These are phyloP conservation scores for Lethocerus indicus DNA, from an alignment of 1,140 invertebrate genomes.

Conservation along the genomic window DNA sequence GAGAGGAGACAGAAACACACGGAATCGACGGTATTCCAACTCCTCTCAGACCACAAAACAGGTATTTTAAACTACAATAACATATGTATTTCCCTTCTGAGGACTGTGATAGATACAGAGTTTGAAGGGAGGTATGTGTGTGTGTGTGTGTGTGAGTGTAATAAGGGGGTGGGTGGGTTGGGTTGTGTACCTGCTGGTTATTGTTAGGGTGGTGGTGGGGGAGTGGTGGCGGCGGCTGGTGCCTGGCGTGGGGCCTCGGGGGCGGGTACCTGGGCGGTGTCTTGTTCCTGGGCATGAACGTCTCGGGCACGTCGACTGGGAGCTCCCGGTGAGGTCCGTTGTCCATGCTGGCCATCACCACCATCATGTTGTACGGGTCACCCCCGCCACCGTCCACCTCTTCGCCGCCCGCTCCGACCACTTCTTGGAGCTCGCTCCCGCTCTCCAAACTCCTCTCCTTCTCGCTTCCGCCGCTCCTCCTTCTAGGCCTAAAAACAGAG, in stretches of 20 bases:
- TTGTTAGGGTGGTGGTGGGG: no score
- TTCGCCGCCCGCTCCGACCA: slow-evolving; percentile 20
- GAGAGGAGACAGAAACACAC: no score
- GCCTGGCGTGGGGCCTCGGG: slow-evolving; percentile 34
- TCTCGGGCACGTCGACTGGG: slow-evolving; percentile 95
- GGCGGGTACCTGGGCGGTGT: slow-evolving; percentile 81
- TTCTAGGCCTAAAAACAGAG: slow-evolving; percentile 40
- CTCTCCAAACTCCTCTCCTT: not conserved
- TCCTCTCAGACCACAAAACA: no score
- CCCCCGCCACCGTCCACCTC: slow-evolving; percentile 11
- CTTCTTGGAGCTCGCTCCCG: not conserved
- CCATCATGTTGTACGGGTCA: slow-evolving; percentile 36
- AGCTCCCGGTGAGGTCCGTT: slow-evolving; percentile 82
- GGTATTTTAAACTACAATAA: no score
- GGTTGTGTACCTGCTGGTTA: not conserved
- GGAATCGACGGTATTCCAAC: no score
- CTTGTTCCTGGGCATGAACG: slow-evolving; percentile 80
- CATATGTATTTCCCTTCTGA: no score
- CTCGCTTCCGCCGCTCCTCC: slow-evolving; percentile 44
- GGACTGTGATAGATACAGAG: no score
- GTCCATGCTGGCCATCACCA: slow-evolving; percentile 44
- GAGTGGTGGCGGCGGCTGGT: not conserved
- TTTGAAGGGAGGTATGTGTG: no score
- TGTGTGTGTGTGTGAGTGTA: no score
- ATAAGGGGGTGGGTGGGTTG: no score